phyloP scores from a whole-genome alignment of 1,140 invertebrate genomes.

The Leptestheria dahalacensis region DNA sequence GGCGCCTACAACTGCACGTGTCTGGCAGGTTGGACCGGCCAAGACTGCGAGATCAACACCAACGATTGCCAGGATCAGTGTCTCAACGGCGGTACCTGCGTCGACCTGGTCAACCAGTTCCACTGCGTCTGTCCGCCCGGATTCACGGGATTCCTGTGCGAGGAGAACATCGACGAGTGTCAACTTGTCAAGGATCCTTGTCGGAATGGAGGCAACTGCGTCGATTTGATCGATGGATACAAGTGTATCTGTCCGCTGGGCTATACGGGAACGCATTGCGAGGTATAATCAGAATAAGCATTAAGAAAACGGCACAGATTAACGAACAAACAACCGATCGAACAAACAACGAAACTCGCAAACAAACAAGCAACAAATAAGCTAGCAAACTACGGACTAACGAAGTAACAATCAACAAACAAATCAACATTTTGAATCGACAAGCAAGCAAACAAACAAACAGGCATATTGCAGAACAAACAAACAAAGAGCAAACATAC shows the following conservation, averaged over 20 bases:
- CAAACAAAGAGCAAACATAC: too few relatives aligned
- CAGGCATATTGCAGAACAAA: too few relatives aligned
- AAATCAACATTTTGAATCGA: too few relatives aligned
- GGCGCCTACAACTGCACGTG: conserved; percentile 67
- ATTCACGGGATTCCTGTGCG: conserved; percentile 44
- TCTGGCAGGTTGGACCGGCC: conserved; percentile 32
- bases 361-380: too few relatives aligned
- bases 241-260: conserved; percentile 45
- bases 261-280: conserved; percentile 59
- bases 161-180: conserved; percentile 54
- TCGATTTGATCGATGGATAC: conserved; percentile 32
- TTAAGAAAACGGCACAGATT: too few relatives aligned
- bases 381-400: not conserved
- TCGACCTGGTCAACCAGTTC: conserved; percentile 31
- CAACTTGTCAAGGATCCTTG: not conserved
- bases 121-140: conserved; percentile 60
- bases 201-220: conserved; percentile 32
- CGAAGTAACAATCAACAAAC: too few relatives aligned
- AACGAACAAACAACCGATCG: too few relatives aligned
- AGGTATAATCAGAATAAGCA: conserved; percentile 44
- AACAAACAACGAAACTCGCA: too few relatives aligned
- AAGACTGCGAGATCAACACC: conserved; percentile 33
- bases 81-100: conserved; percentile 45
- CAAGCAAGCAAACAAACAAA: too few relatives aligned
- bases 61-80: conserved; percentile 55